Evolutionary conservation across 2,888 invertebrate species (phyloP), one percentile per base, ranked within the genome.

Genomic region (Heliconius hortense): DNA sequence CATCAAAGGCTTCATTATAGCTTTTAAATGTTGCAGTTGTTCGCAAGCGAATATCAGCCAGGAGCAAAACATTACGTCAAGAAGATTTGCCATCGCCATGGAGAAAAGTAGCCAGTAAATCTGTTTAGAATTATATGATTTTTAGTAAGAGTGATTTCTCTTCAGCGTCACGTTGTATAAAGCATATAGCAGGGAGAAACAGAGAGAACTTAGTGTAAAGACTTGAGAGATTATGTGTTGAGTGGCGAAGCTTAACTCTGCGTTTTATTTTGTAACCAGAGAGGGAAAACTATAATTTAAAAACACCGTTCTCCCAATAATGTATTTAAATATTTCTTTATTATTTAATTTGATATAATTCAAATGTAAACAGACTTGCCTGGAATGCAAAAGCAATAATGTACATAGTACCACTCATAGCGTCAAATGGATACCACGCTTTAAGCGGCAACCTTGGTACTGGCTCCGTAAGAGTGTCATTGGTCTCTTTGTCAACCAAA

Each of bases 41-140:
- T 97, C 97, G 82, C 97, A 98, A 0, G 97, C 97, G 83, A 97
- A 97, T 77, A 97, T 96, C 80, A 97, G 84, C 97, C 97, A 97
- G 1, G 97, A 97, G 85, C 97, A 97, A 90, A 98, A 97, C 82
- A 97, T 92, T 0, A 97, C 96, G 84, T 97, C 97, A 84, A 94
- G 87, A n/a, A 95, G 87, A 81, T 95, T 95, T 0, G 95, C 90
- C 43, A 96, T 95, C 0, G 93, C 82, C 94, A 96, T 95, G 0
- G 96, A 90, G 83, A 96, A 95, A 11, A 96, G 81, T 0, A 97
- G 88, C 94, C 95, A 97, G 85, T 96, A 96, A 24, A 96, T 91
- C 94, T 96, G 83, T 15, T 73, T 59, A 24, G 10, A 75, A 67
- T 56, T 11, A n/a, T n/a, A n/a, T 56, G 3, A 56, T n/a, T n/a